These are phyloP conservation scores for Phodopus roborovskii DNA, from an alignment of 2,113 vertebrate species.

Conservation along the genomic window DNA sequence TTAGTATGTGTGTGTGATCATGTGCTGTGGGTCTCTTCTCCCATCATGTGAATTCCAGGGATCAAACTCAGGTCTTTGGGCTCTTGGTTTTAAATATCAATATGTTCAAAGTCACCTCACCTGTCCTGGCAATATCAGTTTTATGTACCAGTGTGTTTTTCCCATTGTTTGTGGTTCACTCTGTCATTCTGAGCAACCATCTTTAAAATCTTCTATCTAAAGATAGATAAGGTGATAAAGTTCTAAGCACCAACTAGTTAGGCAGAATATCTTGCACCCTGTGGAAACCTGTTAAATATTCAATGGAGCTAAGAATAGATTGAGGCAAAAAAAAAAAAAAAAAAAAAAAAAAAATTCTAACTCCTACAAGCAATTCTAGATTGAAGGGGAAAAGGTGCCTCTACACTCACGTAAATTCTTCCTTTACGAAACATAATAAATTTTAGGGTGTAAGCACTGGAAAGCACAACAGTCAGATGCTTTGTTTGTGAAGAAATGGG, in stretches of 20 bases:
- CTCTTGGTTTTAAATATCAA: background rate
- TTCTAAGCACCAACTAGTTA: background rate
- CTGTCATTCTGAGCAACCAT: constrained; percentile 29
- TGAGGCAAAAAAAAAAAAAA: background rate
- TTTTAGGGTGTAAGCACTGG: background rate
- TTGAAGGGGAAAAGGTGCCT: background rate
- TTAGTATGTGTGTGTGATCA: background rate
- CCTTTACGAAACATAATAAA: background rate
- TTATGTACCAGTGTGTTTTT: constrained; percentile 19
- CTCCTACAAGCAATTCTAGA: background rate
- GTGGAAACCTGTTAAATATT: constrained; percentile 29
- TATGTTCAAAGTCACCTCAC: background rate
- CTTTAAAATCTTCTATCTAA: constrained; percentile 22
- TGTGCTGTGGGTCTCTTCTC: background rate
- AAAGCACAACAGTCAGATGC: background rate
- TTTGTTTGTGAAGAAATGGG: background rate
- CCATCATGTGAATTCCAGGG: background rate
- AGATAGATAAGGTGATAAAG: background rate
- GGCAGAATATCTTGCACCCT: background rate
- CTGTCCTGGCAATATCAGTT: background rate
- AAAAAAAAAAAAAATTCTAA: constrained; percentile 3
- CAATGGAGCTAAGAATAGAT: background rate
- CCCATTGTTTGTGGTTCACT: background rate
- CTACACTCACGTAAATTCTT: background rate
- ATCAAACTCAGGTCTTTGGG: background rate